Evolutionary conservation across 2,113 vertebrate species (phyloP), one percentile per base, ranked within the genome.

Genomic region (Channa argus): DNA sequence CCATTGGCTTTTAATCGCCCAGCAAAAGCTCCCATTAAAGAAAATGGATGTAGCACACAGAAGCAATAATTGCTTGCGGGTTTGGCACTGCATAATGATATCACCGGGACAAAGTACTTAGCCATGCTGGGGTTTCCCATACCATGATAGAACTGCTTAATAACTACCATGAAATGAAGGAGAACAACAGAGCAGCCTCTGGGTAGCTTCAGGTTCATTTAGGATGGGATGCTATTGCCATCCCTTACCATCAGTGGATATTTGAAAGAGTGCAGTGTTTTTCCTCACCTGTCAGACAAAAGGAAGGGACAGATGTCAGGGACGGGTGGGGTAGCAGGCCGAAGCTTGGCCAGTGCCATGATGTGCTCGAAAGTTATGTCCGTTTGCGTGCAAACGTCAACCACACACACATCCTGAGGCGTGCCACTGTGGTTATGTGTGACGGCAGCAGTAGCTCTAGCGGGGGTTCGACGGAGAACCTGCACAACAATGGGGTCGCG

Each of bases 351-450:
- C 86, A 98, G 89, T 46, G 97, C 96, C 96, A 97, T 96, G 83
- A 99, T 96, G 85, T 98, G 97, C 69, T 99, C 96, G 0, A 99
- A 99, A 34, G 97, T 98, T 90, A 99, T 98, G 91, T 99, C 97
- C 0, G 97, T 99, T 86, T 99, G 97, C 1, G 97, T 99, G 92
- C 96, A 96, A 67, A 96, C 96, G 15, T 99, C 94, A 68, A 87
- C 92, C 71, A 97, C 90, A 9, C 74, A 94, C 46, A 94, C 89
- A 55, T 96, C 96, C 33, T 95, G 94, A 8, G 87, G 60, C 0
- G 51, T 5, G 11, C 80, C 74, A 0, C 80, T 79, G 10, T 92
- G 92, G 37, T 37, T 56, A 59, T 91, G 78, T 1, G 61, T 41
- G 0, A 64, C 66, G 1, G 79, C 45, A 0, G 39, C 58, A 0